A percentile compares a stretch with the other conserved stretches of the same genome.
Evolutionary conservation across 2,888 invertebrate species (phyloP).

Genomic region (Bellardia bayeri): DNA sequence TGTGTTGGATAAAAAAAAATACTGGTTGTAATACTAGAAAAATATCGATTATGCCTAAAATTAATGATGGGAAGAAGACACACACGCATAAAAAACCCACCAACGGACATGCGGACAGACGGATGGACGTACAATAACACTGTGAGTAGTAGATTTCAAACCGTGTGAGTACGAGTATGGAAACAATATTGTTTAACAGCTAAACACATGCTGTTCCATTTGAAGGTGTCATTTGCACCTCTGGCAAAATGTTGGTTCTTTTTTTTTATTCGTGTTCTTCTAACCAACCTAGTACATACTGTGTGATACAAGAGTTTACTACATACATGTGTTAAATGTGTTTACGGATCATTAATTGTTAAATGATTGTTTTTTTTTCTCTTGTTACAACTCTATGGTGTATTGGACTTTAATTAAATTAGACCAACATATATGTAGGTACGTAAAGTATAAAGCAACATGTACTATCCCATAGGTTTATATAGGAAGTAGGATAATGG

Average conservation of each 20-base stretch:
- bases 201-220: slow-evolving; percentile 36
- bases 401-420: not conserved
- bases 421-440: not conserved
- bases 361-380: slow-evolving; percentile 37
- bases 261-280: not conserved
- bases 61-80: not conserved
- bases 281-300: not conserved
- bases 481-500: not conserved
- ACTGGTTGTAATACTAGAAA: slow-evolving; percentile 12
- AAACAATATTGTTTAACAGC: slow-evolving; percentile 4
- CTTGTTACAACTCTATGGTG: not conserved
- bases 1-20: not conserved
- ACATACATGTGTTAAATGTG: slow-evolving; percentile 38
- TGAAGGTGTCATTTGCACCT: slow-evolving; percentile 52
- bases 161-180: not conserved
- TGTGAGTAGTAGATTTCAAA: not conserved
- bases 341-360: slow-evolving; percentile 61
- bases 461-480: not conserved
- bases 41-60: slow-evolving; percentile 28
- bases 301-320: not conserved
- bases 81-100: not conserved
- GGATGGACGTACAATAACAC: not conserved
- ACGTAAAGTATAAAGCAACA: not conserved
- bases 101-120: not conserved
- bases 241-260: not conserved